Percentiles rank a stretch among this genome's conserved stretches.
Evolutionary conservation across 1,140 invertebrate species (phyloP).

Genomic region (Trypoxylus dichotomus): DNA sequence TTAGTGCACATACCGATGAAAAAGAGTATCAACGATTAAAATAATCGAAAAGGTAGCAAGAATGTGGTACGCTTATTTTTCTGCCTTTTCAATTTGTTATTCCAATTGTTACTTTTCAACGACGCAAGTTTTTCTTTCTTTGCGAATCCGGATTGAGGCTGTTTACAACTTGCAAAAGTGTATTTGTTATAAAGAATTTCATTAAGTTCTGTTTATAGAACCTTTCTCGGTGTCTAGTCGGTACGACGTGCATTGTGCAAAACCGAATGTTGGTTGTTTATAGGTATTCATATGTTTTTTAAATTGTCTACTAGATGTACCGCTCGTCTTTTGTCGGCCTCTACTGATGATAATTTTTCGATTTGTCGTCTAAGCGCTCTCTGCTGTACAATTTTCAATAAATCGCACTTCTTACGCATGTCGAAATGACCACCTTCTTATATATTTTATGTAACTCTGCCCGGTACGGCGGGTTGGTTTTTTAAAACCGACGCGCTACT

Average conservation of each 20-base stretch:
- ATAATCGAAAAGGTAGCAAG: not conserved
- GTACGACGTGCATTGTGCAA: not conserved
- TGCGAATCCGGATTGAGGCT: not conserved
- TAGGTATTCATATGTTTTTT: conserved; percentile 26
- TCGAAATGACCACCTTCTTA: conserved; percentile 21
- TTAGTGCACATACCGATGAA: not conserved
- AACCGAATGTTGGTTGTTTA: conserved; percentile 15
- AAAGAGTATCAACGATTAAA: not conserved
- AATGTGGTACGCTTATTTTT: not conserved
- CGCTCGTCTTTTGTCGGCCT: conserved; percentile 16
- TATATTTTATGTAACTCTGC: conserved; percentile 21
- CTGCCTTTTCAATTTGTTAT: conserved; percentile 13
- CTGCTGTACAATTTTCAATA: conserved; percentile 20
- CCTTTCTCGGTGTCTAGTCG: not conserved
- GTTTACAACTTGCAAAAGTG: conserved; percentile 18
- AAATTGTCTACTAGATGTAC: conserved; percentile 25
- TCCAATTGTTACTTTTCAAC: not conserved
- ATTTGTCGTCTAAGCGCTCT: conserved; percentile 21
- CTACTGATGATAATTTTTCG: conserved; percentile 16
- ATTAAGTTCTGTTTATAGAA: conserved; percentile 24
- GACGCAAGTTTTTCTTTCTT: conserved; percentile 1
- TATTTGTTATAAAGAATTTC: conserved; percentile 25
- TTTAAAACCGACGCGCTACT: not conserved
- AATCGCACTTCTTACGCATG: conserved; percentile 20
- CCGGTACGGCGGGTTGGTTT: conserved; percentile 9